Conservation (phyloP, 1,140 invertebrate genomes). For the Varroa destructor region DNA sequence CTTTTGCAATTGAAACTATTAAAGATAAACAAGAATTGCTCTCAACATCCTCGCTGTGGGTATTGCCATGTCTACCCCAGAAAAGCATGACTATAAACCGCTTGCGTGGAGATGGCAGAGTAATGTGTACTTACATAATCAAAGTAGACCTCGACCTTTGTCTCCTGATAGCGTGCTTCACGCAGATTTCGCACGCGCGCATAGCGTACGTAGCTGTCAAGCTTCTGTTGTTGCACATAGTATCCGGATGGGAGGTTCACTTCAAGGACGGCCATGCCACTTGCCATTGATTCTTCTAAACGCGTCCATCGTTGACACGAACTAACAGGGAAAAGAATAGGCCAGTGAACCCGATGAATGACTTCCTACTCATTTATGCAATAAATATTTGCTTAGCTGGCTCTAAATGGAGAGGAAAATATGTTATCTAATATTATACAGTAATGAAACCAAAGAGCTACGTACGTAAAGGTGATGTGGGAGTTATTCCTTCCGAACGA, state of each 20-base stretch:
- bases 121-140: constrained; percentile 58
- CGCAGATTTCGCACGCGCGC: constrained; percentile 58
- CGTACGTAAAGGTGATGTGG: constrained; percentile 64
- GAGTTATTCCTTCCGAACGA: constrained; percentile 84
- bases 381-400: not conserved
- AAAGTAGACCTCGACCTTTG: constrained; percentile 84
- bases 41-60: too few species aligned
- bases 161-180: constrained; percentile 62
- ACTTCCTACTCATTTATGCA: not conserved
- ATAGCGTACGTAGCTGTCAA: constrained; percentile 66
- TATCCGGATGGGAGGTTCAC: constrained; percentile 84
- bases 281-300: constrained; percentile 57
- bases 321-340: not conserved
- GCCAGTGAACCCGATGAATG: constrained; percentile 27
- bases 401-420: not conserved
- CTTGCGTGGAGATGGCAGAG: too few species aligned
- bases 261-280: constrained; percentile 83
- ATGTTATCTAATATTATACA: too few species aligned
- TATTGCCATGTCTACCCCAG: too few species aligned
- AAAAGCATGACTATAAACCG: too few species aligned
- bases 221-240: constrained; percentile 72
- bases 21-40: too few species aligned
- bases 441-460: constrained; percentile 35
- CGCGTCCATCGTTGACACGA: constrained; percentile 56
- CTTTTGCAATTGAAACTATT: too few species aligned